Evolutionary conservation across 1,140 invertebrate genomes (phyloP).

Genomic region (Semibalanus balanoides): DNA sequence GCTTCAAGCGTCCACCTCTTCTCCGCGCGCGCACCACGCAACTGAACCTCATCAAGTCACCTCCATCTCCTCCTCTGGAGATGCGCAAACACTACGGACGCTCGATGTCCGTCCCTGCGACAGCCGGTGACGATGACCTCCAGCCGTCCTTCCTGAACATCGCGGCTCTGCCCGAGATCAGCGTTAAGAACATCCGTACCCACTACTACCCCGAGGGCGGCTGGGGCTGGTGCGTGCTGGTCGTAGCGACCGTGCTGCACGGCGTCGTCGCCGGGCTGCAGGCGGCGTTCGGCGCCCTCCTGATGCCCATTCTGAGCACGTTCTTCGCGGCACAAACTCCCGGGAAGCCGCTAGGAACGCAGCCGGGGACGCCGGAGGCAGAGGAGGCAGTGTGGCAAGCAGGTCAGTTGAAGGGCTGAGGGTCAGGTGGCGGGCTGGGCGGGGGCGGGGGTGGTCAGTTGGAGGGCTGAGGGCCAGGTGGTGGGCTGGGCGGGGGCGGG

Average conservation of each 20-base stretch:
- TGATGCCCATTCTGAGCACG: not conserved
- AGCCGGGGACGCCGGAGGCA: too few relatives aligned
- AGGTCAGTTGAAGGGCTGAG: too few relatives aligned
- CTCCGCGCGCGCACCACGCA: not conserved
- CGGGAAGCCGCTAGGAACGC: too few relatives aligned
- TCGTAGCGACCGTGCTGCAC: constrained; percentile 44
- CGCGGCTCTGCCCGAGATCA: not conserved
- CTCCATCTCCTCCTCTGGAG: not conserved
- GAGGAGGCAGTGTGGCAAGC: too few relatives aligned
- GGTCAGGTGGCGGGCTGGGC: too few relatives aligned
- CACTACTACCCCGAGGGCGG: constrained; percentile 65
- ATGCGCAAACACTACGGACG: not conserved
- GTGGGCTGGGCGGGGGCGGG: too few relatives aligned
- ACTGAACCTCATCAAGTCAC: not conserved
- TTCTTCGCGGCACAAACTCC: too few relatives aligned
- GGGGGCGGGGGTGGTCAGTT: too few relatives aligned
- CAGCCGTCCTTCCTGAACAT: not conserved
- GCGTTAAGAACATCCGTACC: not conserved
- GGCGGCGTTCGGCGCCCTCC: constrained; percentile 23
- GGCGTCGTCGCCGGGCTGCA: constrained; percentile 28
- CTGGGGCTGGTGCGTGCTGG: constrained; percentile 61
- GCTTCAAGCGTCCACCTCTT: not conserved
- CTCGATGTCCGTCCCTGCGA: not conserved
- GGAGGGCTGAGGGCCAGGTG: too few relatives aligned
- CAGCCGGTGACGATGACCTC: not conserved